Conservation (phyloP, 2,797 vertebrate genomes). For the Myripristis jacobus region DNA sequence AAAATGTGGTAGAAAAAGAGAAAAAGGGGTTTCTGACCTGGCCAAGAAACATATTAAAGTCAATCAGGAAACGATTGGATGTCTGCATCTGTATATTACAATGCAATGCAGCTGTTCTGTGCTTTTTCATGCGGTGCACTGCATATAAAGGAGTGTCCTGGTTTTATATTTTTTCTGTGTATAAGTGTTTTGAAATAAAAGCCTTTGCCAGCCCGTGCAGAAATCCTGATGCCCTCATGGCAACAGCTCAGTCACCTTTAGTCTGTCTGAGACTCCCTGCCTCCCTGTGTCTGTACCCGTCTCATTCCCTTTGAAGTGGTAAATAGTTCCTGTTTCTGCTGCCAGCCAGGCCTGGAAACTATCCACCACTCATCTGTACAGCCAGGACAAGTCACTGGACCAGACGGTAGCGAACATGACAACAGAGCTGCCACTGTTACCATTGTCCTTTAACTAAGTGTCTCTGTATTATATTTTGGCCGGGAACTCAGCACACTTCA, state of each 20-base stretch:
- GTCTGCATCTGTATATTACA: too few relatives aligned
- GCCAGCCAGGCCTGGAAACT: background rate
- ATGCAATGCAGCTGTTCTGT: too few relatives aligned
- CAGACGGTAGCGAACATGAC: conserved; percentile 49
- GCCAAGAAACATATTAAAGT: too few relatives aligned
- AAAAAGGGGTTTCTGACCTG: too few relatives aligned
- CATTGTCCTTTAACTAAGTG: conserved; percentile 48
- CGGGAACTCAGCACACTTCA: conserved; percentile 53
- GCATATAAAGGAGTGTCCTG: too few relatives aligned
- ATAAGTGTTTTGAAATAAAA: too few relatives aligned
- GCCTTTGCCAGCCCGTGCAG: background rate
- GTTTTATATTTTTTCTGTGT: too few relatives aligned
- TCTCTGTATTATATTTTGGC: conserved; percentile 47
- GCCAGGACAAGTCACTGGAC: conserved; percentile 43
- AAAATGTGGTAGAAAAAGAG: too few relatives aligned
- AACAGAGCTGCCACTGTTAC: conserved; percentile 23
- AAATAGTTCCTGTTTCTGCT: conserved; percentile 24
- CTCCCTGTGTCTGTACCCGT: background rate
- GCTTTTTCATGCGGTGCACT: too few relatives aligned
- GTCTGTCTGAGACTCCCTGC: background rate
- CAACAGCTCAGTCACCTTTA: background rate
- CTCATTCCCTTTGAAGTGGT: conserved; percentile 22
- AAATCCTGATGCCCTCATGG: background rate
- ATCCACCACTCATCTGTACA: conserved; percentile 19
- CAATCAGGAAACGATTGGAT: too few relatives aligned